Evolutionary conservation across 2,888 invertebrate species (phyloP).

Genomic region (Meteorus cinctellus): DNA sequence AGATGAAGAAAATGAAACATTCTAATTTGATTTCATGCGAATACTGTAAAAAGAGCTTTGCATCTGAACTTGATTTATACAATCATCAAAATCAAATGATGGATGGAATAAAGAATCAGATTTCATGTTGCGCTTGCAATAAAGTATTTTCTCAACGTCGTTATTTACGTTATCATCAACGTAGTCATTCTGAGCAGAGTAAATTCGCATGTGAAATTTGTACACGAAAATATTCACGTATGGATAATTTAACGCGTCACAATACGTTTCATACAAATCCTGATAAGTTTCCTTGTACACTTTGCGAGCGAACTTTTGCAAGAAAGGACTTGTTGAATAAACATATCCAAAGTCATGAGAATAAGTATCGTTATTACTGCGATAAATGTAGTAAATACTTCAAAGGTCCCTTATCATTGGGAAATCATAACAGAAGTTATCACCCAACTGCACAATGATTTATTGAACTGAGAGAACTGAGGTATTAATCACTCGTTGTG

Average conservation of each 20-base stretch:
- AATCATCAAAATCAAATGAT: conserved; percentile 59
- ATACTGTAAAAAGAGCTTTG: conserved; percentile 64
- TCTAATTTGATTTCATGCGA: conserved; percentile 54
- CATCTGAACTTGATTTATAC: conserved; percentile 55
- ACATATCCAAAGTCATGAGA: conserved; percentile 67
- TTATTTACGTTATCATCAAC: conserved; percentile 66
- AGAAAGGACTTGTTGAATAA: conserved; percentile 69
- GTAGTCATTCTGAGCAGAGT: conserved; percentile 64
- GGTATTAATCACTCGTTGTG: not conserved
- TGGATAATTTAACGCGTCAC: conserved; percentile 68
- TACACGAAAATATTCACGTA: conserved; percentile 65
- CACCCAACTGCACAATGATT: conserved; percentile 46
- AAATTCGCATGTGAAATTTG: conserved; percentile 68
- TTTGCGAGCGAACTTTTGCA: conserved; percentile 66
- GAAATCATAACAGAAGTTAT: conserved; percentile 60
- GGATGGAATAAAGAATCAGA: conserved; percentile 59
- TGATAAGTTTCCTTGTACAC: conserved; percentile 65
- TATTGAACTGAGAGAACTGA: not conserved
- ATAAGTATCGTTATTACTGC: conserved; percentile 64
- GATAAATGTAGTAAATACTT: conserved; percentile 64
- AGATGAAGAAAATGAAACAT: conserved; percentile 47
- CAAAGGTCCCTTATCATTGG: conserved; percentile 62
- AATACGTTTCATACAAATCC: conserved; percentile 68
- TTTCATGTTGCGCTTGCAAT: conserved; percentile 66
- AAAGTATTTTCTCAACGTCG: conserved; percentile 67